phyloP scores from a whole-genome alignment of 2,113 vertebrate species.

The Diphyllodes magnificus region DNA sequence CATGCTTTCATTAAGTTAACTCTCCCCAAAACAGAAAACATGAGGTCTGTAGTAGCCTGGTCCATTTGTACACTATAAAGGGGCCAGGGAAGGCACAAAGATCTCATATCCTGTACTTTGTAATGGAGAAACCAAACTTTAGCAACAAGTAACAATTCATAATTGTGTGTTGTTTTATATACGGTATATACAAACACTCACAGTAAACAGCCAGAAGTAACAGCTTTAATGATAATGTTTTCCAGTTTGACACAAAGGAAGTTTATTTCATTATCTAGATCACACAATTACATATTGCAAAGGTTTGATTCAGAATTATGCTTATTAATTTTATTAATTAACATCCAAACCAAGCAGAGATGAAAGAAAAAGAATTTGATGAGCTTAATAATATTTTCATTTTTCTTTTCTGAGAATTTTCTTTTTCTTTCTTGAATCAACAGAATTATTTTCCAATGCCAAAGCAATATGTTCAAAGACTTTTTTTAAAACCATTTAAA shows the following conservation, averaged over 20 bases:
- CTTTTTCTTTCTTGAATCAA: not conserved
- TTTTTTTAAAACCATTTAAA: not conserved
- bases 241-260: not conserved
- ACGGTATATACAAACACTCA: fast-evolving
- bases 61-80: not conserved
- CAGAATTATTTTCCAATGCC: not conserved
- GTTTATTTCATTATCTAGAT: not conserved
- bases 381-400: not conserved
- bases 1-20: not conserved
- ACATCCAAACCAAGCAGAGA: not conserved
- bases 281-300: not conserved
- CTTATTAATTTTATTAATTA: not conserved
- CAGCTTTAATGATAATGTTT: not conserved
- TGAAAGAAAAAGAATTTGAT: not conserved
- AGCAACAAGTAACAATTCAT: not conserved
- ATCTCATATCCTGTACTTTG: not conserved
- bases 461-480: not conserved
- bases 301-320: not conserved
- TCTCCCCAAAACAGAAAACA: not conserved
- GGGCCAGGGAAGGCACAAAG: not conserved
- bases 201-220: not conserved
- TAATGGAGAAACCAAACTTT: not conserved
- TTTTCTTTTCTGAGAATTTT: not conserved
- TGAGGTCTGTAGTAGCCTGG: not conserved
- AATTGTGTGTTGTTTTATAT: not conserved